Percentiles rank a stretch among this genome's conserved stretches.
phyloP scores from a whole-genome alignment of 2,113 vertebrate genomes.

The Labeo rohita region DNA sequence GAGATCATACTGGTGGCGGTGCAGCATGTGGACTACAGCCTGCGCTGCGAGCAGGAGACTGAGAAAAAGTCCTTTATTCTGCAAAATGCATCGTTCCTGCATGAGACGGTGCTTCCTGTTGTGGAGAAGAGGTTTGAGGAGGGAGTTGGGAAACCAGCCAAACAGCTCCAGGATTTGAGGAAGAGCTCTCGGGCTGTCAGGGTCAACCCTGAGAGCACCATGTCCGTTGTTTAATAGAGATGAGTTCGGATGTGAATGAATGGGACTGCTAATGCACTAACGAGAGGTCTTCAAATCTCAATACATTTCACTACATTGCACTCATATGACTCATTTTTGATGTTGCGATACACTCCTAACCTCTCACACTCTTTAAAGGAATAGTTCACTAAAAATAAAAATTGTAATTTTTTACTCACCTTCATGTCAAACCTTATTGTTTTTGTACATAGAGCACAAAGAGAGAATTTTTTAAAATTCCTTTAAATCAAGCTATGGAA shows the following conservation, averaged over 20 bases:
- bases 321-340: background rate
- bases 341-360: background rate
- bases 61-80: conserved; percentile 94
- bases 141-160: conserved; percentile 93
- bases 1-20: conserved; percentile 95
- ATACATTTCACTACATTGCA: background rate
- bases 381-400: background rate
- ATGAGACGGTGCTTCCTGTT: conserved; percentile 94
- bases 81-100: conserved; percentile 92
- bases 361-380: background rate
- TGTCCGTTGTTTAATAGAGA: conserved; percentile 83
- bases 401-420: background rate
- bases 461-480: background rate
- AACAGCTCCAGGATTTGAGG: conserved; percentile 94
- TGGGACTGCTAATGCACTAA: background rate
- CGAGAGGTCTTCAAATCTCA: background rate
- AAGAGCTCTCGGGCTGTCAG: conserved; percentile 85
- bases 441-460: background rate
- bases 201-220: conserved; percentile 95
- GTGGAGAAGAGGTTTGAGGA: conserved; percentile 95
- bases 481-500: background rate
- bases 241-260: background rate
- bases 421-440: background rate
- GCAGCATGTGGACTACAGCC: conserved; percentile 97
- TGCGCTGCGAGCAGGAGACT: conserved; percentile 94